phyloP scores from a whole-genome alignment of 23 tunicate genomes.

The Trididemnum clinides region DNA sequence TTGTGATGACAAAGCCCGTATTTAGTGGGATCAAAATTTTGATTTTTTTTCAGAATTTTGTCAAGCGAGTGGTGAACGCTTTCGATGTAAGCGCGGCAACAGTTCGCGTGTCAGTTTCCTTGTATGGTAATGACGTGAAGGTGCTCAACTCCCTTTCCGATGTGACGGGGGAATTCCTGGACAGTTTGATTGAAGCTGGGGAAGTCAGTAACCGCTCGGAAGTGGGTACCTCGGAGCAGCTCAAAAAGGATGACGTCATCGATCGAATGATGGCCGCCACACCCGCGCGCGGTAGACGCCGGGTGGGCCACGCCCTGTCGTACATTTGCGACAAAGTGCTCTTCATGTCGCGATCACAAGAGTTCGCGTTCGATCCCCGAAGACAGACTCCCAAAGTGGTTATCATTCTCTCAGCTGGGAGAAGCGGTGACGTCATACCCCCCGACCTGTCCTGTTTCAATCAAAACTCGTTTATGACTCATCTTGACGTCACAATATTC shows the following conservation, averaged over 20 bases:
- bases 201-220: background rate
- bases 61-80: constrained; percentile 33
- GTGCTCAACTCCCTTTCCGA: constrained; percentile 7
- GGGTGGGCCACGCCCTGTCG: constrained; percentile 45
- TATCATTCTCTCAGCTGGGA: constrained; percentile 39
- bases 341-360: background rate
- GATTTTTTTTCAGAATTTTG: constrained; percentile 46
- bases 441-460: constrained; percentile 35
- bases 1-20: no score
- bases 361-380: background rate
- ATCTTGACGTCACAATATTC: constrained; percentile 31
- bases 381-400: constrained; percentile 41
- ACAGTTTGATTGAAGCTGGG: background rate
- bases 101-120: constrained; percentile 35
- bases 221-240: background rate
- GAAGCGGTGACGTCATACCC: constrained; percentile 30
- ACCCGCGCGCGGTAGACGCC: constrained; percentile 43
- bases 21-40: no score
- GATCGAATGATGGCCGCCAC: background rate
- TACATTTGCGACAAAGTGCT: constrained; percentile 56
- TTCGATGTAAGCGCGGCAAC: constrained; percentile 49
- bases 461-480: background rate
- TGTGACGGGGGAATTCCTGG: constrained; percentile 1
- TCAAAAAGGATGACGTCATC: constrained; percentile 29
- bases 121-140: constrained; percentile 49